These are phyloP conservation scores for Chinchilla lanigera DNA, from an alignment of 2,113 vertebrate genomes.

Conservation along the genomic window DNA sequence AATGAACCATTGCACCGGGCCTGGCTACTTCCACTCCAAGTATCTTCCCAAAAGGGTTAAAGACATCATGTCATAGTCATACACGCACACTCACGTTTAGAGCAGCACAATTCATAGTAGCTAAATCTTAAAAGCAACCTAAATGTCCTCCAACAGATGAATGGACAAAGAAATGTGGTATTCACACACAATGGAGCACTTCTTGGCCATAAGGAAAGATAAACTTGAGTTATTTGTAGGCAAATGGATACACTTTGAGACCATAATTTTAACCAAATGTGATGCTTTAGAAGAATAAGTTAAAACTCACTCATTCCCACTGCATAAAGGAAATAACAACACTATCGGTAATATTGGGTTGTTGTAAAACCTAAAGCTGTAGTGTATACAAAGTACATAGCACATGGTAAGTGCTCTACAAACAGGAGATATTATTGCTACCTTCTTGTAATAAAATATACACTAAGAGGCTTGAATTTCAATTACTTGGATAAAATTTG, in stretches of 20 bases:
- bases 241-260: background rate
- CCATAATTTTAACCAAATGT: background rate
- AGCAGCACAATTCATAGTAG: background rate
- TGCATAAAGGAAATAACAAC: background rate
- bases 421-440: background rate
- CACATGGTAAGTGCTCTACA: background rate
- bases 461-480: background rate
- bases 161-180: background rate
- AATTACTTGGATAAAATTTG: conserved; percentile 6
- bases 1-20: background rate
- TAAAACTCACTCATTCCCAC: background rate
- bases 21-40: background rate
- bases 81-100: background rate
- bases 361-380: background rate
- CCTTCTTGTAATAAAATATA: background rate
- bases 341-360: background rate
- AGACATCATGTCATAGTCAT: background rate
- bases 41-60: background rate
- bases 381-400: background rate
- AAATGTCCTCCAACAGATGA: background rate
- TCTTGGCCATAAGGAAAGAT: background rate
- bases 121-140: background rate
- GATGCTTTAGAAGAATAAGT: background rate
- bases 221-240: background rate
- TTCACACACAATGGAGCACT: background rate